A percentile compares a stretch with the other conserved stretches of the same genome.
Evolutionary conservation across 23 tunicate genomes (phyloP).

Genomic region (Corella eumyota): DNA sequence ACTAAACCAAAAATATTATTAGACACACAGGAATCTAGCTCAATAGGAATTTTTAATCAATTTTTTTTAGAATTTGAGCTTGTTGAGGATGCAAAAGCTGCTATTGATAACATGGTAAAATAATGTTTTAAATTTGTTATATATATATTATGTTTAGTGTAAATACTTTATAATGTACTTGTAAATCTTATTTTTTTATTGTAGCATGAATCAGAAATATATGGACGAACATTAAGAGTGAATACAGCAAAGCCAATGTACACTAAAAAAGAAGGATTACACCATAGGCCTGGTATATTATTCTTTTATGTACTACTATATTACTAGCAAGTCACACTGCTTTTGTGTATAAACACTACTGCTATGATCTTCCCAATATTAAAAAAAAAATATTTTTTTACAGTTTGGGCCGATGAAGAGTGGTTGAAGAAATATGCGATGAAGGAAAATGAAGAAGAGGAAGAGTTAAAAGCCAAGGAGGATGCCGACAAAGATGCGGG

Average conservation of each 20-base stretch:
- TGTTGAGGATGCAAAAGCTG: constrained; percentile 94
- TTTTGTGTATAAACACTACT: too few species aligned
- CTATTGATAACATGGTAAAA: constrained; percentile 92
- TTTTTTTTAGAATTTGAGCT: constrained; percentile 76
- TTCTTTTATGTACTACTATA: not conserved
- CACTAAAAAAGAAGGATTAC: constrained; percentile 70
- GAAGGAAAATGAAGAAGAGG: constrained; percentile 63
- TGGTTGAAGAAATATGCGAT: constrained; percentile 98
- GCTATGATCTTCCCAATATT: too few species aligned
- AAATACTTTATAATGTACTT: too few species aligned
- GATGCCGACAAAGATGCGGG: constrained; percentile 8
- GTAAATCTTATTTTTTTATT: not conserved
- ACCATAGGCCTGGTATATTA: constrained; percentile 53
- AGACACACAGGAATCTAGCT: not conserved
- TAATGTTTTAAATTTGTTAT: not conserved
- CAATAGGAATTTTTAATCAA: not conserved
- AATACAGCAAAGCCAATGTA: constrained; percentile 96
- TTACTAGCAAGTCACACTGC: too few species aligned
- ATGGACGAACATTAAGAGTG: constrained; percentile 83
- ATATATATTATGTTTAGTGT: too few species aligned
- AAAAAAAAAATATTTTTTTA: too few species aligned
- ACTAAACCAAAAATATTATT: not conserved
- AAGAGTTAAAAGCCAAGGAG: constrained; percentile 15
- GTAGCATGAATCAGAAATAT: constrained; percentile 87
- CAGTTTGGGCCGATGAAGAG: constrained; percentile 99